phyloP scores from a whole-genome alignment of 23 tunicate species.

The Styela clava region DNA sequence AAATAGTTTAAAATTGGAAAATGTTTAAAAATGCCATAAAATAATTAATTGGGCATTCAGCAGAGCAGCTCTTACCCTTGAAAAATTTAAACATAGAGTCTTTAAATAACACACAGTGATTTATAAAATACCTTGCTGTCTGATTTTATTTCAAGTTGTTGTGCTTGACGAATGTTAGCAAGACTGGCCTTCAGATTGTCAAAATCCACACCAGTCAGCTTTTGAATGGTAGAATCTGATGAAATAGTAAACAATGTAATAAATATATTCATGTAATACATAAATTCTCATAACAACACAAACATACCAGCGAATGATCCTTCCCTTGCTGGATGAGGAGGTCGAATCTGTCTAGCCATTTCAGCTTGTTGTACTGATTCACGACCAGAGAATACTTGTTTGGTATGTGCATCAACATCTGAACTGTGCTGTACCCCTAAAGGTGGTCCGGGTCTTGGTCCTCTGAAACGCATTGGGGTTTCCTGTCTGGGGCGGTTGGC shows the following conservation, averaged over 20 bases:
- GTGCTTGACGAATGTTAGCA: slow-evolving; percentile 35
- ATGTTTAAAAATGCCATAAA: too few species aligned
- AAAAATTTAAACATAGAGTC: too few species aligned
- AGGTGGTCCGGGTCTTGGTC: not conserved
- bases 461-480: not conserved
- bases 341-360: not conserved
- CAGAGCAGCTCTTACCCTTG: too few species aligned
- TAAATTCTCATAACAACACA: too few species aligned
- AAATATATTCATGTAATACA: too few species aligned
- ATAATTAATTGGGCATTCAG: too few species aligned
- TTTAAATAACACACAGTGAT: too few species aligned
- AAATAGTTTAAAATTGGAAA: too few species aligned
- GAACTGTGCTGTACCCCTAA: not conserved
- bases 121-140: not conserved
- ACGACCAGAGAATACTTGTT: too few species aligned
- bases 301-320: not conserved
- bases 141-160: not conserved
- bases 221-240: slow-evolving; percentile 27
- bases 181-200: slow-evolving; percentile 58
- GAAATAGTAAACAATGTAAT: too few species aligned
- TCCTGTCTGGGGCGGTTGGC: not conserved
- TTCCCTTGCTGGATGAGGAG: not conserved
- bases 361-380: not conserved
- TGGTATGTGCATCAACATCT: too few species aligned
- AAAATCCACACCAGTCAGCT: slow-evolving; percentile 49